Evolutionary conservation across 2,888 invertebrate species (phyloP).

Genomic region (Tortrix viridana): DNA sequence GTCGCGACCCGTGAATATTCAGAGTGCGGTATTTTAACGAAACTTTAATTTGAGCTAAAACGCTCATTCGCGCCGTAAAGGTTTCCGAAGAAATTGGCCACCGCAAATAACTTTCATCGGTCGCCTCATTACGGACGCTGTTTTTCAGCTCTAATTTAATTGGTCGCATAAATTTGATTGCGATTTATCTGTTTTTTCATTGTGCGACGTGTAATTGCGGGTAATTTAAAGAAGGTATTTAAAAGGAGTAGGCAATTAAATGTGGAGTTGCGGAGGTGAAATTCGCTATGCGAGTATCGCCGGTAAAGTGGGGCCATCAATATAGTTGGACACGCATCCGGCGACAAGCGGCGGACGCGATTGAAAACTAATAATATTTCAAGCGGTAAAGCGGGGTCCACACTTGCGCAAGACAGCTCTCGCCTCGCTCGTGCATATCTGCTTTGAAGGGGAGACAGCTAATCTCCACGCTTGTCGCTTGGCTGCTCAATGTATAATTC

Average conservation of each 20-base stretch:
- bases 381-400: conserved; percentile 59
- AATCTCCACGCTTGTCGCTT: conserved; percentile 39
- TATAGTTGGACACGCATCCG: conserved; percentile 72
- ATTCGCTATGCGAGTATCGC: conserved; percentile 60
- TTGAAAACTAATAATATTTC: conserved; percentile 72
- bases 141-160: conserved; percentile 71
- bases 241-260: conserved; percentile 60
- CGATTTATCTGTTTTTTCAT: conserved; percentile 53
- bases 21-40: conserved; percentile 69
- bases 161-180: conserved; percentile 64
- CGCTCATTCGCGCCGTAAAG: conserved; percentile 60
- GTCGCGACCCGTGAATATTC: conserved; percentile 53
- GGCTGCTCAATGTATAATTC: conserved; percentile 42
- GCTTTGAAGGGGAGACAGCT: conserved; percentile 10
- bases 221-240: conserved; percentile 56
- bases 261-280: conserved; percentile 57
- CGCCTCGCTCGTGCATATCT: conserved; percentile 38
- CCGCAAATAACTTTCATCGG: conserved; percentile 57
- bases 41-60: conserved; percentile 69
- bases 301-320: conserved; percentile 68
- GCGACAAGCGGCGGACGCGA: conserved; percentile 66
- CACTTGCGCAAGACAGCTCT: conserved; percentile 61
- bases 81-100: conserved; percentile 47
- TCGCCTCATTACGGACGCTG: conserved; percentile 65
- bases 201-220: conserved; percentile 50